A percentile compares a stretch with the other conserved stretches of the same genome.
Conservation (phyloP, 2,888 invertebrate genomes). For the Agrochola lychnidis region DNA sequence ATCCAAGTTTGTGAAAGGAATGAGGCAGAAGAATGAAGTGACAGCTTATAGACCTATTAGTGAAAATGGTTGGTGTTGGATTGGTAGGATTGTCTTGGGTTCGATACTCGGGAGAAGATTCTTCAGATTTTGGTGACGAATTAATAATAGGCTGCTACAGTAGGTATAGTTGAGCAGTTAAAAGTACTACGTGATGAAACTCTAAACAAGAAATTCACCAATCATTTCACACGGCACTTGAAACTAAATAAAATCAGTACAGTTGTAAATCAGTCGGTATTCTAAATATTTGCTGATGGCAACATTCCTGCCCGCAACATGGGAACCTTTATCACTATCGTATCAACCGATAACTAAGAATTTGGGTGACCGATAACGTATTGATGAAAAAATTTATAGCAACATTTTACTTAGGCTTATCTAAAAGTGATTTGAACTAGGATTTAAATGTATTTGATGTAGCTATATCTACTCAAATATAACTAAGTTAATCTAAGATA, state of each 20-base stretch:
- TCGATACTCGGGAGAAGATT: not conserved
- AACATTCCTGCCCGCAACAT: constrained; percentile 66
- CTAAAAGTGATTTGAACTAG: constrained; percentile 32
- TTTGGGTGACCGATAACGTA: constrained; percentile 72
- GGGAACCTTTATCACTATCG: constrained; percentile 66
- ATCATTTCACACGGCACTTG: constrained; percentile 66
- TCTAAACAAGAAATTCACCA: constrained; percentile 9
- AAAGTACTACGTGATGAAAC: not conserved
- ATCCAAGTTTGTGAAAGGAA: not conserved
- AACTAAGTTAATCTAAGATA: constrained; percentile 4
- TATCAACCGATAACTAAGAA: constrained; percentile 67
- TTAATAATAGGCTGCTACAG: not conserved
- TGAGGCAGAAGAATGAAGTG: not conserved
- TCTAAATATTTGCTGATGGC: constrained; percentile 62
- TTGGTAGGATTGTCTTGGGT: not conserved
- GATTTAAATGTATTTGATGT: constrained; percentile 35
- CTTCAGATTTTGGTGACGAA: not conserved
- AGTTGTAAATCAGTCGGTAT: constrained; percentile 63
- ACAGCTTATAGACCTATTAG: not conserved
- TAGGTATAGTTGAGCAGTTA: not conserved
- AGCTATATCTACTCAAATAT: constrained; percentile 23
- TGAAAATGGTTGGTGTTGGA: not conserved
- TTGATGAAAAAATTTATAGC: constrained; percentile 50
- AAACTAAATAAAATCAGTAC: constrained; percentile 66
- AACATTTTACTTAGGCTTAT: constrained; percentile 31